Percentiles rank a stretch among this genome's conserved stretches.
phyloP scores from a whole-genome alignment of 2,797 vertebrate species.

The Enteromius treurensis region DNA sequence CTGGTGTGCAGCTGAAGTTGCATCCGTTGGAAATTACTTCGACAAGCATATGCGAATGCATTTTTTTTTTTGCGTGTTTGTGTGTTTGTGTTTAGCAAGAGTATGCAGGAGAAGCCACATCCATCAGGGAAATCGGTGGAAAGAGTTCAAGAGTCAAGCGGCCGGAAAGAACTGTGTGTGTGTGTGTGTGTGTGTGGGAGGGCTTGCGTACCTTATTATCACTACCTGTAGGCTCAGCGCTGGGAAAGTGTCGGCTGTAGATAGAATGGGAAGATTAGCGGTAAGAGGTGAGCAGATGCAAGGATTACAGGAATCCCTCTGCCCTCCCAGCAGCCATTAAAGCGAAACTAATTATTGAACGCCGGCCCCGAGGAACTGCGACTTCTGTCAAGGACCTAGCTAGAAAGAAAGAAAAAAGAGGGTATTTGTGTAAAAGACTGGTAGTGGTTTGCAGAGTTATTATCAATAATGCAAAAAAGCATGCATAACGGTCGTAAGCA shows the following conservation, averaged over 20 bases:
- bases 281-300: slow-evolving; percentile 62
- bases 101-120: background rate
- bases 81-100: slow-evolving; percentile 8
- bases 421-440: slow-evolving; percentile 2
- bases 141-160: slow-evolving; percentile 29
- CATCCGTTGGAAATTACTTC: slow-evolving; percentile 23
- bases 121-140: slow-evolving; percentile 39
- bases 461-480: slow-evolving; percentile 34
- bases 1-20: slow-evolving; percentile 39
- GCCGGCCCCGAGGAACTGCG: slow-evolving; percentile 48
- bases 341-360: slow-evolving; percentile 62
- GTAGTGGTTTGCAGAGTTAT: slow-evolving; percentile 4
- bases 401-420: background rate
- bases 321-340: slow-evolving; percentile 60
- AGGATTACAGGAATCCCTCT: slow-evolving; percentile 63
- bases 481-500: slow-evolving; percentile 18
- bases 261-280: slow-evolving; percentile 62
- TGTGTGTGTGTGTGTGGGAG: slow-evolving; percentile 32
- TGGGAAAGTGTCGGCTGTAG: slow-evolving; percentile 51
- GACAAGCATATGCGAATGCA: background rate
- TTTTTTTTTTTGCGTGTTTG: slow-evolving; percentile 2
- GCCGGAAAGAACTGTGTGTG: slow-evolving; percentile 16
- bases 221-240: slow-evolving; percentile 43
- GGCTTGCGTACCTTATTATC: slow-evolving; percentile 52
- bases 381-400: slow-evolving; percentile 39